These are phyloP conservation scores for Drusus annulatus DNA, from an alignment of 1,140 invertebrate species.

Conservation along the genomic window DNA sequence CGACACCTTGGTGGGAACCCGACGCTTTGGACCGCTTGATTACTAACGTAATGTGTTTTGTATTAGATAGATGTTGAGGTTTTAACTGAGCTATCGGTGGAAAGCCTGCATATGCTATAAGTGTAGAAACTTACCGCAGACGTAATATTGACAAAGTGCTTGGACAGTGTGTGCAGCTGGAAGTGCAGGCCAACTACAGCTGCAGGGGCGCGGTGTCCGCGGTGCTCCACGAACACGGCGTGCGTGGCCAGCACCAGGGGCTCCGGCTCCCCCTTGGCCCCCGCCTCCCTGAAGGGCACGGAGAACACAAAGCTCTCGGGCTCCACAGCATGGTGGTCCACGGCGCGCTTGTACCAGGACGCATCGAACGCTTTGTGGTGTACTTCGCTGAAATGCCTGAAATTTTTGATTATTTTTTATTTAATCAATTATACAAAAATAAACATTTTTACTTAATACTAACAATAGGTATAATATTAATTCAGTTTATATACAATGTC, in stretches of 20 bases:
- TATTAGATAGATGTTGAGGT: no score
- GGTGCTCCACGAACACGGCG: constrained; percentile 90
- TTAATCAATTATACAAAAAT: no score
- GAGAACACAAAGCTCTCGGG: constrained; percentile 94
- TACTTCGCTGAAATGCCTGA: constrained; percentile 86
- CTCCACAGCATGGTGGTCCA: constrained; percentile 90
- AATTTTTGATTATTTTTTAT: constrained; percentile 47
- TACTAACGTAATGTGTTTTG: no score
- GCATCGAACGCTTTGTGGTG: constrained; percentile 90
- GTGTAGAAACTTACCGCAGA: constrained; percentile 77
- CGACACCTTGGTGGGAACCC: no score
- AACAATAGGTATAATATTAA: no score
- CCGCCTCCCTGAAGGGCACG: constrained; percentile 84
- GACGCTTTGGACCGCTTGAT: no score
- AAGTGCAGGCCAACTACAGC: constrained; percentile 93
- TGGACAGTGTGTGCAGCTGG: constrained; percentile 83
- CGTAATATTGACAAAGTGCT: constrained; percentile 89
- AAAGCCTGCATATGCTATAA: no score
- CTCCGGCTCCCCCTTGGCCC: constrained; percentile 60
- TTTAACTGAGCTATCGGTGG: no score
- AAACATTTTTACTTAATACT: no score
- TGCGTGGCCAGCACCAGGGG: constrained; percentile 90
- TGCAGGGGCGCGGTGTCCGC: constrained; percentile 87
- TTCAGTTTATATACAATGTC: no score
- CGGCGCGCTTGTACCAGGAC: constrained; percentile 93